Percentiles rank a stretch among this genome's conserved stretches.
These are phyloP conservation scores for Ypsolopha scabrella DNA, from an alignment of 2,888 invertebrate genomes.

Conservation along the genomic window DNA sequence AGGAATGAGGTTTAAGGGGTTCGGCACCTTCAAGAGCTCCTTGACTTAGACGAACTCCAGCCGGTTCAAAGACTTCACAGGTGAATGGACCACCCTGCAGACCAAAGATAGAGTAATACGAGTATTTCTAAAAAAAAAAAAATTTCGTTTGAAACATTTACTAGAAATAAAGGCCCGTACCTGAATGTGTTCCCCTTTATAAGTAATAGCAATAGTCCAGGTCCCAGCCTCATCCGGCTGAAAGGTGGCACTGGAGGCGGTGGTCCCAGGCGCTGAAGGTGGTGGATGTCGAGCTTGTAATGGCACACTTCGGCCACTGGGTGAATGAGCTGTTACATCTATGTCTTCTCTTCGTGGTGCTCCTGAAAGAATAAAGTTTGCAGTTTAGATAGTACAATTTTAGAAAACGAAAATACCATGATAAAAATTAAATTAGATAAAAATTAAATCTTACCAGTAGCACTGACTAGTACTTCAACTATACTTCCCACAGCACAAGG, in stretches of 20 bases:
- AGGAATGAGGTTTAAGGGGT: slow-evolving; percentile 89
- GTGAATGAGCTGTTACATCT: slow-evolving; percentile 92
- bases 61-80: slow-evolving; percentile 95
- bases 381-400: not conserved
- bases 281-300: slow-evolving; percentile 72
- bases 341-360: slow-evolving; percentile 85
- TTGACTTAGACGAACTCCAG: slow-evolving; percentile 82
- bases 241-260: slow-evolving; percentile 89
- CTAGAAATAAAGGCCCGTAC: slow-evolving; percentile 21
- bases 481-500: slow-evolving; percentile 95
- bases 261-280: slow-evolving; percentile 89
- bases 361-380: slow-evolving; percentile 52
- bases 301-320: slow-evolving; percentile 82
- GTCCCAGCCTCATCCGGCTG: slow-evolving; percentile 97
- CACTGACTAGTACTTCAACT: slow-evolving; percentile 93
- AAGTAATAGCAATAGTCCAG: slow-evolving; percentile 96
- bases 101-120: slow-evolving; percentile 6
- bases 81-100: slow-evolving; percentile 93
- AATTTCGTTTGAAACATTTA: not conserved
- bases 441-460: slow-evolving; percentile 68
- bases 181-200: slow-evolving; percentile 95
- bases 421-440: not conserved
- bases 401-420: not conserved
- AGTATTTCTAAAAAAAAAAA: not conserved
- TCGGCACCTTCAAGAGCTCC: slow-evolving; percentile 84